Conservation (phyloP, 2,113 vertebrate species). For the Cisticola juncidis region DNA sequence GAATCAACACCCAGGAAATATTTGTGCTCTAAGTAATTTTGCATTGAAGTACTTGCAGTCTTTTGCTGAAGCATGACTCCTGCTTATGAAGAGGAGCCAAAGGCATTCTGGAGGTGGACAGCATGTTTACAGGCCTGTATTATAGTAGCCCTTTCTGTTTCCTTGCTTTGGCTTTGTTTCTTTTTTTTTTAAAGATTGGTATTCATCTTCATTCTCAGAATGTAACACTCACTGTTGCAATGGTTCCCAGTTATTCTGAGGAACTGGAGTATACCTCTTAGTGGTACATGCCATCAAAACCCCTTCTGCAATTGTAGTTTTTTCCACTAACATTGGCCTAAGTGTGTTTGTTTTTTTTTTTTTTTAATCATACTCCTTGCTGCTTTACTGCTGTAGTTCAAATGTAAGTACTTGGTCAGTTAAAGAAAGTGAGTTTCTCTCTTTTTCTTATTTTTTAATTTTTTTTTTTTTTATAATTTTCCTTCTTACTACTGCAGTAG, state of each 20-base stretch:
- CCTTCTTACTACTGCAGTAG: neutral
- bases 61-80: neutral
- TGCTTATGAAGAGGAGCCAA: neutral
- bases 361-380: rapidly evolving
- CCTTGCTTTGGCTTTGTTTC: neutral
- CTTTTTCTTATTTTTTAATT: rapidly evolving
- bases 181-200: neutral
- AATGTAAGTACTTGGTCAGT: rapidly evolving
- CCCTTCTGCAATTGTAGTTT: neutral
- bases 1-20: neutral
- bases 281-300: neutral
- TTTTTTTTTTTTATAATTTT: too few relatives aligned
- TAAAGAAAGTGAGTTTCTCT: neutral
- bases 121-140: neutral
- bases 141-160: neutral
- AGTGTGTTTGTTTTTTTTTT: neutral
- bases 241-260: neutral
- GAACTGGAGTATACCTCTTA: neutral
- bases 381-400: neutral
- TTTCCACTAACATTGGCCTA: neutral
- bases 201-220: neutral
- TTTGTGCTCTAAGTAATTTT: neutral
- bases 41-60: neutral
- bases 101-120: neutral
- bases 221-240: neutral